Percentiles rank a stretch among this genome's conserved stretches.
These are phyloP conservation scores for Xiphydria camelus DNA, from an alignment of 2,888 invertebrate genomes.

Conservation along the genomic window DNA sequence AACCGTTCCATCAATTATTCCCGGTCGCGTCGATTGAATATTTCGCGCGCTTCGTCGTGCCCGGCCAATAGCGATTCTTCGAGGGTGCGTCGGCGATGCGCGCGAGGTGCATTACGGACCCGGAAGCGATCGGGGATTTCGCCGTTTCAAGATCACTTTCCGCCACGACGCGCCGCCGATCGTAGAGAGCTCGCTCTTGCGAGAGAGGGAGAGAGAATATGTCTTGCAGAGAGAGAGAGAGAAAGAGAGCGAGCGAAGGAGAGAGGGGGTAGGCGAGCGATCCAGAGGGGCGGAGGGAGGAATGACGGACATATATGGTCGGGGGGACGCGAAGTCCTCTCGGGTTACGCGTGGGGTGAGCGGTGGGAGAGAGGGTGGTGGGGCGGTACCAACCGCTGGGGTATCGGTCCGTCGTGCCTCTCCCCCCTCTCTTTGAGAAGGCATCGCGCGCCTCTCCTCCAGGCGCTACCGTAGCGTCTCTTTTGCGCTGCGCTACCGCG, in stretches of 20 bases:
- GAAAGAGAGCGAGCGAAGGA: conserved; percentile 28
- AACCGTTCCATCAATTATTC: too few relatives aligned
- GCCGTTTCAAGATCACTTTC: too few relatives aligned
- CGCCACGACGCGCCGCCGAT: too few relatives aligned
- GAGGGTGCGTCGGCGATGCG: too few relatives aligned
- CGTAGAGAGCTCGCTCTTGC: background rate
- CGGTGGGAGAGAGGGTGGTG: conserved; percentile 45
- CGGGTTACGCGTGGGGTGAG: conserved; percentile 53
- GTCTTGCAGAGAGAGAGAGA: conserved; percentile 16
- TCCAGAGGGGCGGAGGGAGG: too few relatives aligned
- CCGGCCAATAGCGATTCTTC: too few relatives aligned
- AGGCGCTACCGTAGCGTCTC: background rate
- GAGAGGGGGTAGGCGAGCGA: too few relatives aligned
- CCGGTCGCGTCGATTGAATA: too few relatives aligned
- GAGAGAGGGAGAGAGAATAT: conserved; percentile 28
- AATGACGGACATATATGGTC: conserved; percentile 57
- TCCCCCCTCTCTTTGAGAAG: background rate
- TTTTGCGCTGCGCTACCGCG: conserved; percentile 4
- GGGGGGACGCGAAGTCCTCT: conserved; percentile 53
- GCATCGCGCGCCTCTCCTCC: background rate
- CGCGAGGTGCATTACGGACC: too few relatives aligned
- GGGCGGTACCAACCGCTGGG: too few relatives aligned
- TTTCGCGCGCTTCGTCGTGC: too few relatives aligned
- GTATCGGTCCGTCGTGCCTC: background rate
- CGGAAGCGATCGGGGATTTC: too few relatives aligned